These are phyloP conservation scores for Bryconaethiops microstoma DNA, from an alignment of 2,797 vertebrate genomes.

Conservation along the genomic window DNA sequence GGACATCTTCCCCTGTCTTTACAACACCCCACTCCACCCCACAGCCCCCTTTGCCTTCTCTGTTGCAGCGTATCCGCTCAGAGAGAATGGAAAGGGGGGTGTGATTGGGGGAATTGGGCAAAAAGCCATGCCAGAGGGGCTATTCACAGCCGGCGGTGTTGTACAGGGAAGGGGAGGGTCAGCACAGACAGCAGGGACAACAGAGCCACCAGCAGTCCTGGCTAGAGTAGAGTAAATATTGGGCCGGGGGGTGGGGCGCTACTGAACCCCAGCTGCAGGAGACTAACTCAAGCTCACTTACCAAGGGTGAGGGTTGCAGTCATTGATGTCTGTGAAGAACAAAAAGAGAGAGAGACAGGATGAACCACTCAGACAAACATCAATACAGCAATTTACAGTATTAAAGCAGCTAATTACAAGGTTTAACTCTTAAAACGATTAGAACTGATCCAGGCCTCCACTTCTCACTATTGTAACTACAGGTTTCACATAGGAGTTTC, in stretches of 20 bases:
- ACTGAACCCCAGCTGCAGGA: conserved; percentile 4
- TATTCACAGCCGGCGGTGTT: conserved; percentile 56
- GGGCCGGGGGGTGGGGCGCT: conserved; percentile 23
- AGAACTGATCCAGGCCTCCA: background rate
- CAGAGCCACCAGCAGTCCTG: conserved; percentile 45
- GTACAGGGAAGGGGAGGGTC: conserved; percentile 61
- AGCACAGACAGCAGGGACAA: conserved; percentile 49
- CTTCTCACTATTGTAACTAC: too few species aligned
- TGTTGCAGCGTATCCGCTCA: conserved; percentile 57
- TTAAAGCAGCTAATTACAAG: background rate
- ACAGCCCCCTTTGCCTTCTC: conserved; percentile 64
- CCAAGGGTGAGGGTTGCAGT: conserved; percentile 98
- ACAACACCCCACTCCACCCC: conserved; percentile 37
- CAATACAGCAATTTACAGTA: background rate
- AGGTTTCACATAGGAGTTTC: background rate
- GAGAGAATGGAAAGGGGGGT: conserved; percentile 33
- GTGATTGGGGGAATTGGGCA: conserved; percentile 45
- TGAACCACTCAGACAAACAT: background rate
- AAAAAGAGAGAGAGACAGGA: background rate
- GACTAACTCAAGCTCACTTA: conserved; percentile 71
- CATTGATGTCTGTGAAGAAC: conserved; percentile 86
- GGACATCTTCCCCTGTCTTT: conserved; percentile 68
- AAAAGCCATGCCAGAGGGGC: conserved; percentile 54
- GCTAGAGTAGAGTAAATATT: conserved; percentile 48
- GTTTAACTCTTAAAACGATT: background rate